Evolutionary conservation across 2,888 invertebrate genomes (phyloP).

Genomic region (Liopterus haemorrhoidalis): DNA sequence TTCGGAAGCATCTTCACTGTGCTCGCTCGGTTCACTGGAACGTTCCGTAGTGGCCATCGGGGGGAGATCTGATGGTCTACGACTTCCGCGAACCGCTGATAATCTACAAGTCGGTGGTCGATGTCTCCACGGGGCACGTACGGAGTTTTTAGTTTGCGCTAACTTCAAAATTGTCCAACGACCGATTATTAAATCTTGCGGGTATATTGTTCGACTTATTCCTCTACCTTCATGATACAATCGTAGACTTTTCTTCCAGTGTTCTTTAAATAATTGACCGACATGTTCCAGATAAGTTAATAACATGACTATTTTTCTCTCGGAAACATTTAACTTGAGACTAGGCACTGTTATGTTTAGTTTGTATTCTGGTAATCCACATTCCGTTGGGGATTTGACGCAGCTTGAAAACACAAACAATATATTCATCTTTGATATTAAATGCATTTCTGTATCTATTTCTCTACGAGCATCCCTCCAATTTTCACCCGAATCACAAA

Average conservation of each 20-base stretch:
- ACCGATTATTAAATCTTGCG: conserved; percentile 10
- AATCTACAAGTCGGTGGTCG: not conserved
- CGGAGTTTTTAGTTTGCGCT: no score
- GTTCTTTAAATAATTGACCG: conserved; percentile 13
- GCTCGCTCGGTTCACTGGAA: conserved; percentile 50
- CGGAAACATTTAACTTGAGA: conserved; percentile 69
- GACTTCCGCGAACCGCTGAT: no score
- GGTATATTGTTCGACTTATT: not conserved
- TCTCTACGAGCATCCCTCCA: conserved; percentile 68
- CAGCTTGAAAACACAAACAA: conserved; percentile 40
- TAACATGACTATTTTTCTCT: conserved; percentile 60
- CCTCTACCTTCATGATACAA: not conserved
- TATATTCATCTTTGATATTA: conserved; percentile 59
- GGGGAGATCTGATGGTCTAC: conserved; percentile 16
- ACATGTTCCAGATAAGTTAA: conserved; percentile 41
- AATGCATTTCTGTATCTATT: conserved; percentile 67
- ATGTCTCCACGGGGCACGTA: conserved; percentile 5
- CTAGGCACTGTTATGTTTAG: conserved; percentile 66
- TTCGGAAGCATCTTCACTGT: conserved; percentile 67
- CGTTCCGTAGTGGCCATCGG: conserved; percentile 16
- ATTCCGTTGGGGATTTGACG: no score
- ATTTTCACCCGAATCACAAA: conserved; percentile 58
- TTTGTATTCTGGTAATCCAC: no score
- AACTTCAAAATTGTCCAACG: conserved; percentile 8
- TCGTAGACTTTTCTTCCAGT: conserved; percentile 11